Percentiles rank a stretch among this genome's conserved stretches.
Evolutionary conservation across 2,888 invertebrate genomes (phyloP).

Genomic region (Cosmia trapezina): DNA sequence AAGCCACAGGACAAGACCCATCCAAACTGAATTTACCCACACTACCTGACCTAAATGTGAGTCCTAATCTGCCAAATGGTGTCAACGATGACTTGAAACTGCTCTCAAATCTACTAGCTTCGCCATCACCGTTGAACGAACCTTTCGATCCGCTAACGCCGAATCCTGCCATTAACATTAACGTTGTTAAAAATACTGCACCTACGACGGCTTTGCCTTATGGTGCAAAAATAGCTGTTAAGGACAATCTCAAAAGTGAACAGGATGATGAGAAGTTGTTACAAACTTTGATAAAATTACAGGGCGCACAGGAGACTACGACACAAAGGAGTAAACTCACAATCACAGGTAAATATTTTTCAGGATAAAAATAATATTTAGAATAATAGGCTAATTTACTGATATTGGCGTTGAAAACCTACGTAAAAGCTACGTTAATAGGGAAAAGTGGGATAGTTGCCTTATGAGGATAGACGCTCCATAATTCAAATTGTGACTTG

Average conservation of each 20-base stretch:
- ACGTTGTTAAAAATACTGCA: slow-evolving; percentile 69
- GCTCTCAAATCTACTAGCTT: slow-evolving; percentile 81
- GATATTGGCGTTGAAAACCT: too few relatives aligned
- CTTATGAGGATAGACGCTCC: too few relatives aligned
- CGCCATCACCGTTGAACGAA: slow-evolving; percentile 82
- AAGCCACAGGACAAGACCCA: slow-evolving; percentile 87
- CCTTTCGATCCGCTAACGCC: slow-evolving; percentile 80
- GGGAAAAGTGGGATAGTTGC: too few relatives aligned
- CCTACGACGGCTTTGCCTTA: slow-evolving; percentile 77
- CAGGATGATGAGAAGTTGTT: slow-evolving; percentile 86
- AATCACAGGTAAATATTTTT: slow-evolving; percentile 78
- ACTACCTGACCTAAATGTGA: slow-evolving; percentile 80
- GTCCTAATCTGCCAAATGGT: slow-evolving; percentile 73
- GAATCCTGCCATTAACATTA: slow-evolving; percentile 69
- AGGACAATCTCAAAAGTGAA: slow-evolving; percentile 81
- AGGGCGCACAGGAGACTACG: slow-evolving; percentile 85
- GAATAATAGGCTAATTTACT: too few relatives aligned
- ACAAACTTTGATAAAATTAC: slow-evolving; percentile 88
- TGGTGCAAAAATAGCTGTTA: slow-evolving; percentile 84
- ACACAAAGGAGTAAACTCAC: slow-evolving; percentile 83
- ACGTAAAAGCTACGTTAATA: too few relatives aligned
- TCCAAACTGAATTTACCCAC: slow-evolving; percentile 86
- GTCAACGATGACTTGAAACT: slow-evolving; percentile 78
- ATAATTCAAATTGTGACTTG: too few relatives aligned
- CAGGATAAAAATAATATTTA: too few relatives aligned